Percentiles rank a stretch among this genome's conserved stretches.
Conservation (phyloP, 2,113 vertebrate species). For the Caranx ignobilis region DNA sequence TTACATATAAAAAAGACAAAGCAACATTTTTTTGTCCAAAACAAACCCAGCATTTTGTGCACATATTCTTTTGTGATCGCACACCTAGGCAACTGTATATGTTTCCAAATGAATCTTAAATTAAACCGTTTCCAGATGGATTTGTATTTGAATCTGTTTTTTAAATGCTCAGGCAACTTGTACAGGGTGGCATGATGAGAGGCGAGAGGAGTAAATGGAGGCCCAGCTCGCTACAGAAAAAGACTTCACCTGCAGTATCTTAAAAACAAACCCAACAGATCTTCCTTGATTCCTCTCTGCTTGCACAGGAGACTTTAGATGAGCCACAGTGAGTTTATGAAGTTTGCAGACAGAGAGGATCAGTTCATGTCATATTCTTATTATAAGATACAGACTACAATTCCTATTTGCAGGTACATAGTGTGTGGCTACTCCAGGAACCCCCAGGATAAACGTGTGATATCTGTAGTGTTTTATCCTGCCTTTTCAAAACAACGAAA, state of each 20-base stretch:
- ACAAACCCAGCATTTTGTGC: slow-evolving; percentile 64
- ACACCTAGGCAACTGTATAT: slow-evolving; percentile 26
- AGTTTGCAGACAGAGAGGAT: slow-evolving; percentile 16
- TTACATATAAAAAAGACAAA: slow-evolving; percentile 78
- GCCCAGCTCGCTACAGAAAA: slow-evolving; percentile 18
- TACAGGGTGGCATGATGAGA: slow-evolving; percentile 44
- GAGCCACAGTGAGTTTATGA: slow-evolving; percentile 39
- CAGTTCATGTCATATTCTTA: slow-evolving; percentile 33
- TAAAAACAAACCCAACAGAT: slow-evolving; percentile 19
- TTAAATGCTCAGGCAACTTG: slow-evolving; percentile 13
- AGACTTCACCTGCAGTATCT: slow-evolving; percentile 13
- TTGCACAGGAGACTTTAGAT: slow-evolving; percentile 20
- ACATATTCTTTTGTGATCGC: slow-evolving; percentile 38
- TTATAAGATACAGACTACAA: slow-evolving; percentile 42
- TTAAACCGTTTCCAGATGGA: slow-evolving; percentile 36
- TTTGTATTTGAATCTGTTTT: not conserved
- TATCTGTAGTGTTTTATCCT: slow-evolving; percentile 23
- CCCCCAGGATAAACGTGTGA: slow-evolving; percentile 7
- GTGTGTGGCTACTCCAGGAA: not conserved
- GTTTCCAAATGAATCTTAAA: slow-evolving; percentile 39
- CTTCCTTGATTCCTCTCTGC: slow-evolving; percentile 28
- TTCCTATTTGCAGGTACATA: slow-evolving; percentile 39
- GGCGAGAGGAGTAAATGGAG: slow-evolving; percentile 17
- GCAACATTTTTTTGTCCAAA: slow-evolving; percentile 40
- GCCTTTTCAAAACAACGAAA: slow-evolving; percentile 7